These are phyloP conservation scores for Hemithea aestivaria DNA, from an alignment of 2,888 invertebrate species.

Conservation along the genomic window DNA sequence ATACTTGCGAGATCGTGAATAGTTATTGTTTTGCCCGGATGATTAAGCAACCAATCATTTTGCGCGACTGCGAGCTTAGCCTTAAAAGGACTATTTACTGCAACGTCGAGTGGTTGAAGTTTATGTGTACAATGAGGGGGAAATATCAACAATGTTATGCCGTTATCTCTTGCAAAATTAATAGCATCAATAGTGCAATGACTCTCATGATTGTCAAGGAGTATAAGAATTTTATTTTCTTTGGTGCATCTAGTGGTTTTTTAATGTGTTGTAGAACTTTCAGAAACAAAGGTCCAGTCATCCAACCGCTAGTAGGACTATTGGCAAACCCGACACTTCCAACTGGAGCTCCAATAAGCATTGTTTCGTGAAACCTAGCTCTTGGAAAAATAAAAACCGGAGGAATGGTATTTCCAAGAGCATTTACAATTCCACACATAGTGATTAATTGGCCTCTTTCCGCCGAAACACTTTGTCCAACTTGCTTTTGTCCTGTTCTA, in stretches of 20 bases:
- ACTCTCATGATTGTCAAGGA: slow-evolving; percentile 22
- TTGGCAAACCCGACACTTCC: slow-evolving; percentile 32
- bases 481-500: slow-evolving; percentile 10
- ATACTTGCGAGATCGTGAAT: slow-evolving; percentile 19
- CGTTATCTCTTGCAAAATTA: slow-evolving; percentile 13
- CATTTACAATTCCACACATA: slow-evolving; percentile 28
- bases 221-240: slow-evolving; percentile 18
- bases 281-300: slow-evolving; percentile 33
- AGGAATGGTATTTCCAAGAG: slow-evolving; percentile 27
- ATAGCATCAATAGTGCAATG: slow-evolving; percentile 19
- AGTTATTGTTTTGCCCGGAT: slow-evolving; percentile 20
- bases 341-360: slow-evolving; percentile 23
- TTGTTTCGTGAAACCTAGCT: slow-evolving; percentile 25
- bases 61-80: slow-evolving; percentile 14
- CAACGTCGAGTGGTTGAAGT: slow-evolving; percentile 21
- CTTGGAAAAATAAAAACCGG: slow-evolving; percentile 27
- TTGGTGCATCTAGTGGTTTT: slow-evolving; percentile 24
- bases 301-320: slow-evolving; percentile 34
- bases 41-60: slow-evolving; percentile 17
- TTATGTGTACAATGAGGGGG: slow-evolving; percentile 21
- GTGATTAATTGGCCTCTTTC: slow-evolving; percentile 29
- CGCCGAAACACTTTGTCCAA: slow-evolving; percentile 22
- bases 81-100: slow-evolving; percentile 20
- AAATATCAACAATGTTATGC: slow-evolving; percentile 16
- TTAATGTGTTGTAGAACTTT: slow-evolving; percentile 27